phyloP scores from a whole-genome alignment of 2,888 invertebrate species.

The Erynnis tages region DNA sequence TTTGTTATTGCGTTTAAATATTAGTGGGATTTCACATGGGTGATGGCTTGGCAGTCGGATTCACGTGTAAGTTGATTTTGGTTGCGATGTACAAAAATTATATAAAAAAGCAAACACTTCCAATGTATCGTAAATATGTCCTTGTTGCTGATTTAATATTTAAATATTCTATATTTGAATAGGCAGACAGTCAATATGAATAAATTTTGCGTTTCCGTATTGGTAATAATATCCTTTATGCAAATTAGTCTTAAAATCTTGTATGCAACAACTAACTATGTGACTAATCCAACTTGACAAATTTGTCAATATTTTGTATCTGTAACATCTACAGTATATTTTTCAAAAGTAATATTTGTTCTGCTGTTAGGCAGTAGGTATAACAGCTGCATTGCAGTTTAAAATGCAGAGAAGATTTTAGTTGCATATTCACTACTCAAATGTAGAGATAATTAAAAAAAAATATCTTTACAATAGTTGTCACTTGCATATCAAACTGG shows the following conservation, averaged over 20 bases:
- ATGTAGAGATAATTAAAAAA: no score
- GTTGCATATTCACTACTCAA: no score
- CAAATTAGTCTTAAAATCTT: conserved; percentile 1
- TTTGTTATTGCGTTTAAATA: conserved; percentile 64
- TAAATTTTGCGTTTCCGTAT: conserved; percentile 38
- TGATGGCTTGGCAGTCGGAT: conserved; percentile 81
- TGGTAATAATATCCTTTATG: conserved; percentile 29
- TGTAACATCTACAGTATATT: no score
- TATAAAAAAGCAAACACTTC: conserved; percentile 12
- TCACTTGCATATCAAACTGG: no score
- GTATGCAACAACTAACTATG: not conserved
- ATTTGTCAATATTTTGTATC: not conserved
- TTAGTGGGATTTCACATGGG: conserved; percentile 77
- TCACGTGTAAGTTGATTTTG: conserved; percentile 66
- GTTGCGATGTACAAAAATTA: not conserved
- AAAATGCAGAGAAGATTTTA: no score
- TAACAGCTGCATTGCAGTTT: no score
- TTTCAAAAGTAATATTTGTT: no score
- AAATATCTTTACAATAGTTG: no score
- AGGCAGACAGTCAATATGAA: conserved; percentile 39
- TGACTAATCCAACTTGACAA: not conserved
- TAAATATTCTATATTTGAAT: conserved; percentile 55
- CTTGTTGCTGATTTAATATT: conserved; percentile 67
- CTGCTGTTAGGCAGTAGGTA: no score
- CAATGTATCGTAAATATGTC: conserved; percentile 48